Base-by-base conservation (phyloP, 2,113 vertebrate species). In the Tupaia chinensis region DNA sequence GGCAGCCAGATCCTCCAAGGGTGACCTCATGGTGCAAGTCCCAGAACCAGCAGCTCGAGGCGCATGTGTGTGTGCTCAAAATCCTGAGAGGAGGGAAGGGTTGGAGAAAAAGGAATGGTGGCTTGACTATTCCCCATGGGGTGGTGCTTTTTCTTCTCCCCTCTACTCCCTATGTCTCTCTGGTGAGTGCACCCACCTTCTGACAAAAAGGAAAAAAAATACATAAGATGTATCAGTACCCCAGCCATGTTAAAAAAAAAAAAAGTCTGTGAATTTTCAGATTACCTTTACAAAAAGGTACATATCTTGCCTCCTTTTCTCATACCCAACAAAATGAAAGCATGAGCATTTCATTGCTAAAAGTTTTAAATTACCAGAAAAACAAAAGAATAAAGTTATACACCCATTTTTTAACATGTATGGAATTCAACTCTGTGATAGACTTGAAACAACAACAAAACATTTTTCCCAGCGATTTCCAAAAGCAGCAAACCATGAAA, bases 401-500 rank as follows among this genome's bases (percentile, higher is more conserved):
- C 13, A 76, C 70, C 4, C 74, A 61, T 82, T 76, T 69, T 25
- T n/a, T 7, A 81, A 56, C 58, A 44, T 11, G 0, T 82, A 16
- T 70, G 16, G 29, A 70, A 87, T 82, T 7, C 53, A 78, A 20
- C 23, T 89, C 15, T 68, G 2, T 63, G 27, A 84, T 32, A 92
- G 25, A 63, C 78, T 86, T 88, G 32, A 73, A 89, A 86, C 10
- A 68, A 13, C 44, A 44, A 44, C 44, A 79, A 88, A 77, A 56
- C 56, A 22, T 12, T 61, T 96, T 56, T 66, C 25, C 0, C 53
- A 95, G 44, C 83, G 22, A 68, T 83, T 96, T 96, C 25, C 90
- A 74, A 94, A 93, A 60, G 25, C 82, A 80, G 61, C 15, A 94
- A 65, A n/a, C 23, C 54, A 61, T 96, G 44, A 60, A 90, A 81